phyloP scores from a whole-genome alignment of 2,797 vertebrate species.

The Eutrigla gurnardus region DNA sequence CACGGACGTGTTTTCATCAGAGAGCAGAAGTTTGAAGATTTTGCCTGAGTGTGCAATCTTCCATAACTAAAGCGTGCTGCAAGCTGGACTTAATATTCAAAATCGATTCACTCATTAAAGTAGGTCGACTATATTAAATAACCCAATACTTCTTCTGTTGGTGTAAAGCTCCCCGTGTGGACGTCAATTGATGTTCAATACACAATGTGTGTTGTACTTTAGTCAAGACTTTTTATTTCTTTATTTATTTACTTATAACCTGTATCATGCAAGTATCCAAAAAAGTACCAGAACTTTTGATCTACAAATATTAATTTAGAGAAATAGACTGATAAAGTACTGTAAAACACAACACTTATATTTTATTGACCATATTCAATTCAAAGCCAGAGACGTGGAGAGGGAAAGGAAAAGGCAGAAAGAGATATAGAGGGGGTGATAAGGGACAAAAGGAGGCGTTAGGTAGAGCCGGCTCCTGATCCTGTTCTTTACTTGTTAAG shows the following conservation, averaged over 20 bases:
- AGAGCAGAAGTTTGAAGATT: slow-evolving; percentile 2
- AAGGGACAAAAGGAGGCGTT: not conserved
- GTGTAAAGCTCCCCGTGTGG: not conserved
- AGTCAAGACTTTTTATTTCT: too few species aligned
- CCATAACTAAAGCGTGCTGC: not conserved
- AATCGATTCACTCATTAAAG: slow-evolving; percentile 1
- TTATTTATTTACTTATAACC: too few species aligned
- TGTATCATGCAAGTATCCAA: not conserved
- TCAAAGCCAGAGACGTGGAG: not conserved
- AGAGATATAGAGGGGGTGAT: not conserved
- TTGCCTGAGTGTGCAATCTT: not conserved
- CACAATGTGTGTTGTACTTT: not conserved
- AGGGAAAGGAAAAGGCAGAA: not conserved
- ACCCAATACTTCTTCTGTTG: not conserved
- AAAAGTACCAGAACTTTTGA: not conserved
- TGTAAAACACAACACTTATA: not conserved
- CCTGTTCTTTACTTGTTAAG: not conserved
- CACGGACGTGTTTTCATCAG: slow-evolving; percentile 2
- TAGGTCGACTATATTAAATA: not conserved
- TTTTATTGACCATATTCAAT: not conserved
- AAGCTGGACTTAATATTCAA: slow-evolving; percentile 11
- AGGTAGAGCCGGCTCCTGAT: not conserved
- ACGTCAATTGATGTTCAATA: not conserved
- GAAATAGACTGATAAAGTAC: not conserved
- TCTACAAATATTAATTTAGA: not conserved